These are phyloP conservation scores for Oreohelix idahoensis DNA, from an alignment of 1,140 invertebrate species.

Conservation along the genomic window DNA sequence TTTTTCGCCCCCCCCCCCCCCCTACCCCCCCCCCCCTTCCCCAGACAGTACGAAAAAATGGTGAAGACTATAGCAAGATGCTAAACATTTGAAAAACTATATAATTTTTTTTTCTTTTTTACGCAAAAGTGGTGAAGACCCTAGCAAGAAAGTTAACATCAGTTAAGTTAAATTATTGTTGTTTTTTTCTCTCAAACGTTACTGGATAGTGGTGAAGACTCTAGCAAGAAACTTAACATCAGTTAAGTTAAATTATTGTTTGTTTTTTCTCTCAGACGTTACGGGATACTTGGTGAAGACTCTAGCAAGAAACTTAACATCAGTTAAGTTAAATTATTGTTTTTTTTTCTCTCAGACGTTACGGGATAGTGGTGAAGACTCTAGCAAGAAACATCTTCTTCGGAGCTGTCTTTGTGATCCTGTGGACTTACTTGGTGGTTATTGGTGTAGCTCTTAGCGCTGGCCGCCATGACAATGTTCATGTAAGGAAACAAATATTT, in stretches of 20 bases:
- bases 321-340: too few species aligned
- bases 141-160: slow-evolving; percentile 37
- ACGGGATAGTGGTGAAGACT: neutral
- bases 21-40: too few species aligned
- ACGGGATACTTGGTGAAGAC: slow-evolving; percentile 14
- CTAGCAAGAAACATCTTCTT: slow-evolving; percentile 38
- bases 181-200: neutral
- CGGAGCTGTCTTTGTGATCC: slow-evolving; percentile 33
- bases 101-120: too few species aligned
- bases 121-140: slow-evolving; percentile 3
- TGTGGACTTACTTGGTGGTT: slow-evolving; percentile 47
- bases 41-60: slow-evolving; percentile 3
- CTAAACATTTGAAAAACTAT: too few species aligned
- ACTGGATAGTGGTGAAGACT: slow-evolving; percentile 9
- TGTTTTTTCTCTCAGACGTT: slow-evolving; percentile 18
- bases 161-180: too few species aligned
- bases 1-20: too few species aligned
- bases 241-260: too few species aligned
- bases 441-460: slow-evolving; percentile 34
- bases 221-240: slow-evolving; percentile 37
- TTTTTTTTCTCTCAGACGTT: slow-evolving; percentile 1
- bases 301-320: slow-evolving; percentile 35
- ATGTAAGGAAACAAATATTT: slow-evolving; percentile 3
- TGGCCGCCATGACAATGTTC: slow-evolving; percentile 39
- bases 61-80: slow-evolving; percentile 30